Conservation (phyloP, 2,797 vertebrate genomes). For the Sebastes trivittatus region DNA sequence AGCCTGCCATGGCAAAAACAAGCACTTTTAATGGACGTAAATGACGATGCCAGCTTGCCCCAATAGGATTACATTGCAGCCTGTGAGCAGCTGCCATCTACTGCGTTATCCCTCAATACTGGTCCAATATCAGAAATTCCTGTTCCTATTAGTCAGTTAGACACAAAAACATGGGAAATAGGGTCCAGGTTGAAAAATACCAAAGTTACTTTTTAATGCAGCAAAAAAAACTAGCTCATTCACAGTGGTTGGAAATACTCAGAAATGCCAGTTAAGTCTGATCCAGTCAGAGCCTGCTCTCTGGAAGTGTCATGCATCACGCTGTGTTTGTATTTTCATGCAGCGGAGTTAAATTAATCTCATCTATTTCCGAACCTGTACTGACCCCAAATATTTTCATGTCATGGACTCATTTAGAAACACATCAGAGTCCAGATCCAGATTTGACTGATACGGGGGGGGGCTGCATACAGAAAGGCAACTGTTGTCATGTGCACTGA, state of each 20-base stretch:
- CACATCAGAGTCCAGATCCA: background rate
- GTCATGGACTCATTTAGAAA: slow-evolving; percentile 4
- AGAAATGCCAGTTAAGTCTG: background rate
- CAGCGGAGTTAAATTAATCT: background rate
- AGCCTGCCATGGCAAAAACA: accelerated
- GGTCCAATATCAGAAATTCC: accelerated
- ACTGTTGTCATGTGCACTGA: background rate
- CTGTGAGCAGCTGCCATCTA: too few species aligned
- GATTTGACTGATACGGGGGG: background rate
- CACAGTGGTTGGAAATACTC: background rate
- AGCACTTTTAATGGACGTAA: too few species aligned
- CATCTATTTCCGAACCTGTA: slow-evolving; percentile 13
- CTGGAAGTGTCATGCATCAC: background rate
- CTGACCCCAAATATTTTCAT: slow-evolving; percentile 10
- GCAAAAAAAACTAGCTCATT: background rate
- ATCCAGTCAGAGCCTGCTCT: background rate
- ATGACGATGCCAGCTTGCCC: too few species aligned
- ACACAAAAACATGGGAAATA: too few species aligned
- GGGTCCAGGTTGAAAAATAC: too few species aligned
- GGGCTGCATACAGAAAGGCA: background rate
- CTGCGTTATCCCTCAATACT: accelerated
- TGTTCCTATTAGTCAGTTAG: too few species aligned
- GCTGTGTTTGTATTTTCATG: background rate
- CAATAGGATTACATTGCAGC: too few species aligned
- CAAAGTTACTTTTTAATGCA: accelerated